Evolutionary conservation across 2,797 vertebrate species (phyloP).

Genomic region (Tenualosa ilisha): DNA sequence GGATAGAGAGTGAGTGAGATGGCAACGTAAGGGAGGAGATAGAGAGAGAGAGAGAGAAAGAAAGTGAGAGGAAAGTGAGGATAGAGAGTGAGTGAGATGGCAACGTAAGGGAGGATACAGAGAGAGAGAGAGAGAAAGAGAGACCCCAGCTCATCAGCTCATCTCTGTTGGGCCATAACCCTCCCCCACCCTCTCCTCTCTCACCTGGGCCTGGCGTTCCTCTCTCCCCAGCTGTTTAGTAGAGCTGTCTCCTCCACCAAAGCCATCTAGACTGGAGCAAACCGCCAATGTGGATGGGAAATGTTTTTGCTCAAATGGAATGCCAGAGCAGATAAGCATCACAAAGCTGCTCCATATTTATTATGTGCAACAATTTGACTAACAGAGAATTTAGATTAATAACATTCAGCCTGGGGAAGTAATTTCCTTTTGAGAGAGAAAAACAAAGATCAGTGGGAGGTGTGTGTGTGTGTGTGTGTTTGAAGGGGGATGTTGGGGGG

Average conservation of each 20-base stretch:
- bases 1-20: background rate
- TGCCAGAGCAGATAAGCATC: conserved; percentile 83
- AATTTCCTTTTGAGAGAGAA: conserved; percentile 94
- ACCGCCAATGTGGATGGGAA: conserved; percentile 56
- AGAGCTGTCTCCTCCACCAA: conserved; percentile 70
- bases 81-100: background rate
- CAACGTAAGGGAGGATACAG: background rate
- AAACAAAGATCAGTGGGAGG: background rate
- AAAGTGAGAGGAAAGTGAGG: background rate
- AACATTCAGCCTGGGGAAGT: conserved; percentile 92
- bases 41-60: background rate
- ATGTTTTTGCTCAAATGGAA: conserved; percentile 72
- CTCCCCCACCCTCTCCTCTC: conserved; percentile 52
- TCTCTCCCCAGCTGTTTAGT: conserved; percentile 66
- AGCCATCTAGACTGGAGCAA: conserved; percentile 68
- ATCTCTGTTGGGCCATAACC: background rate
- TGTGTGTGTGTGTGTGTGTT: background rate
- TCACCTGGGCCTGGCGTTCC: background rate
- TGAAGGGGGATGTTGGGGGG: conserved; percentile 35
- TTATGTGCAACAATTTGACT: conserved; percentile 95
- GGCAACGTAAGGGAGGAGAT: background rate
- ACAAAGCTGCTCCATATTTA: conserved; percentile 91
- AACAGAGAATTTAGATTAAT: conserved; percentile 99
- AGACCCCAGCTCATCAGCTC: background rate
- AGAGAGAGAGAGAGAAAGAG: background rate